Evolutionary conservation across 2,888 invertebrate genomes (phyloP), one percentile per base, ranked within the genome.

Genomic region (Meteorus cinctellus): DNA sequence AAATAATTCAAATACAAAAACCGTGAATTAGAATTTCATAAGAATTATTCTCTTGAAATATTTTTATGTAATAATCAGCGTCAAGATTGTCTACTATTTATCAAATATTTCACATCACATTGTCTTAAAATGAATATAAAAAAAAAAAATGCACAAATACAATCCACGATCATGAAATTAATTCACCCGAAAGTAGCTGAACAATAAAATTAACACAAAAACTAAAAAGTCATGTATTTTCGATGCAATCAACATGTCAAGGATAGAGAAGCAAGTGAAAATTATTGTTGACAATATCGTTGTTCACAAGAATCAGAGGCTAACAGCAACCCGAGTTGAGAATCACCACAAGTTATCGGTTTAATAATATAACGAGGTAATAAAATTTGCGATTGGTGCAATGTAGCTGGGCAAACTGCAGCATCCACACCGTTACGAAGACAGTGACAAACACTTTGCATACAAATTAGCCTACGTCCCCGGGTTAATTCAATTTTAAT

Each of bases 301-400:
- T 19, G 55, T 2, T 19, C 19, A 55, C 8, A 55, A 19, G 41
- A 66, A 41, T 14, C 27, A 12, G 41, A 41, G 36, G 36, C 3
- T 24, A n/a, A 14, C 12, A 36, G 8, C 24, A 14, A 68, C 24
- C 55, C 16, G 10, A 59, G 34, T 34, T 31, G 31, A 34, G 19
- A 34, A 55, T 31, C 31, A 19, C 34, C n/a, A 31, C 34, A 59
- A 55, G 34, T 69, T 69, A 69, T 24, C 24, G 34, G n/a, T 55
- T 34, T 59, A 55, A 69, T 69, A 51, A 24, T 31, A 55, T 69
- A 69, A 69, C 24, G 27, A 55, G 29, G 59, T 67, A 67, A 67
- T 67, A 67, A 67, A 48, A 67, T 67, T 48, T 41, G 14, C 45
- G n/a, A 67, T 65, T 65, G n/a, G 34, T 65, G 19, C 19, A n/a